Percentiles rank a stretch among this genome's conserved stretches.
Evolutionary conservation across 2,113 vertebrate genomes (phyloP).

Genomic region (Prunella fulvescens): DNA sequence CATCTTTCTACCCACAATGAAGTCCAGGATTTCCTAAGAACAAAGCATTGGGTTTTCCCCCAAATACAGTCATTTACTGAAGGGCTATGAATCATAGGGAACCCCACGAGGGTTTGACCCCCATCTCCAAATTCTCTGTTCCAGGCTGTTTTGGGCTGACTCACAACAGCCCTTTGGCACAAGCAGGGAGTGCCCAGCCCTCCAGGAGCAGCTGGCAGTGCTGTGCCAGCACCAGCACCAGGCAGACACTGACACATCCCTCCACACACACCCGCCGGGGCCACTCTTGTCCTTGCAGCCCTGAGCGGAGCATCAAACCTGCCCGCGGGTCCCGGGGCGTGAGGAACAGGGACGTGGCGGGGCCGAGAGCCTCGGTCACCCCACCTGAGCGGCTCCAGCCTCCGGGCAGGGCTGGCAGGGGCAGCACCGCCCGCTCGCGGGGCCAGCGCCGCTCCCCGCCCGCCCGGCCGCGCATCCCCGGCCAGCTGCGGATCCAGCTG

Average conservation of each 20-base stretch:
- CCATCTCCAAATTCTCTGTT: fast-evolving
- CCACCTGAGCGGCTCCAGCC: neutral
- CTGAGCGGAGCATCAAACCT: neutral
- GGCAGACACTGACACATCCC: neutral
- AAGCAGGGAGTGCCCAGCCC: neutral
- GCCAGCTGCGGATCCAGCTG: neutral
- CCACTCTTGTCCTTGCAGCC: neutral
- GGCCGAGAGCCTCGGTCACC: neutral
- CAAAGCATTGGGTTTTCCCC: neutral
- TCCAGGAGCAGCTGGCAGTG: neutral
- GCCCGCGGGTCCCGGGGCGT: neutral
- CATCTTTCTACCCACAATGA: neutral
- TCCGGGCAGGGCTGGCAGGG: neutral
- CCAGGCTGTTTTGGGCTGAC: neutral
- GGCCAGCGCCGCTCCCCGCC: neutral
- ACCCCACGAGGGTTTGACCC: neutral
- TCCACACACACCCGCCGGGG: neutral
- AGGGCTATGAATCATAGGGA: neutral
- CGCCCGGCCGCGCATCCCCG: neutral
- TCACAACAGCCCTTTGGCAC: neutral
- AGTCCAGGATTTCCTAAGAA: neutral
- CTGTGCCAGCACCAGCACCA: neutral
- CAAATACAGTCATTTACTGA: neutral
- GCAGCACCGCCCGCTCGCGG: neutral
- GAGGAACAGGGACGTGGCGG: fast-evolving